A percentile compares a stretch with the other conserved stretches of the same genome.
Conservation (phyloP, 2,888 invertebrate genomes). For the Tinea pellionella region DNA sequence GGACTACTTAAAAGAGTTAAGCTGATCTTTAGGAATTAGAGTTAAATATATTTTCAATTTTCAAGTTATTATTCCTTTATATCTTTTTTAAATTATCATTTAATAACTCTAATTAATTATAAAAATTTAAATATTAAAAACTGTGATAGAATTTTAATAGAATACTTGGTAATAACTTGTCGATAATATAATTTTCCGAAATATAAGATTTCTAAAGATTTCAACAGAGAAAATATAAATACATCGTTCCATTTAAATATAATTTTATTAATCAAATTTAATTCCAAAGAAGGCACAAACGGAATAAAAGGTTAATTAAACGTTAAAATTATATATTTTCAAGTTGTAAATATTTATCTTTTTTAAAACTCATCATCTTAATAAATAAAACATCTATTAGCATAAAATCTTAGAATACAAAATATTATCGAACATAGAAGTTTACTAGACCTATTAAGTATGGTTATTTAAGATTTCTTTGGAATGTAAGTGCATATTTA, state of each 20-base stretch:
- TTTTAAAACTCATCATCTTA: too few relatives aligned
- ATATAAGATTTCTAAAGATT: neutral
- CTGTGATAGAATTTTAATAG: neutral
- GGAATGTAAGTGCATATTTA: neutral
- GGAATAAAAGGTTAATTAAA: neutral
- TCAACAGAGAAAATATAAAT: neutral
- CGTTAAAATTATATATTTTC: neutral
- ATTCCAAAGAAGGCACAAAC: conserved; percentile 13
- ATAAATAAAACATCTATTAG: too few relatives aligned
- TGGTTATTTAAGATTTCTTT: neutral
- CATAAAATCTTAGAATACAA: neutral
- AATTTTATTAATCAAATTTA: neutral
- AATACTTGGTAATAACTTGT: neutral
- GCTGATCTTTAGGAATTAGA: too few relatives aligned
- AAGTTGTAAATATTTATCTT: too few relatives aligned
- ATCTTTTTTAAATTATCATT: neutral
- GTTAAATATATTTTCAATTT: too few relatives aligned
- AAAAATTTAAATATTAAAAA: neutral
- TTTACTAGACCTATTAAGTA: neutral
- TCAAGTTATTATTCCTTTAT: too few relatives aligned
- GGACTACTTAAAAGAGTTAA: too few relatives aligned
- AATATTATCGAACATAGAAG: neutral
- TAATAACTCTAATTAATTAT: neutral
- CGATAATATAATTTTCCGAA: neutral
- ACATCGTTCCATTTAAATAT: neutral